Conservation (phyloP, 2,888 invertebrate species). For the Seira ritae region DNA sequence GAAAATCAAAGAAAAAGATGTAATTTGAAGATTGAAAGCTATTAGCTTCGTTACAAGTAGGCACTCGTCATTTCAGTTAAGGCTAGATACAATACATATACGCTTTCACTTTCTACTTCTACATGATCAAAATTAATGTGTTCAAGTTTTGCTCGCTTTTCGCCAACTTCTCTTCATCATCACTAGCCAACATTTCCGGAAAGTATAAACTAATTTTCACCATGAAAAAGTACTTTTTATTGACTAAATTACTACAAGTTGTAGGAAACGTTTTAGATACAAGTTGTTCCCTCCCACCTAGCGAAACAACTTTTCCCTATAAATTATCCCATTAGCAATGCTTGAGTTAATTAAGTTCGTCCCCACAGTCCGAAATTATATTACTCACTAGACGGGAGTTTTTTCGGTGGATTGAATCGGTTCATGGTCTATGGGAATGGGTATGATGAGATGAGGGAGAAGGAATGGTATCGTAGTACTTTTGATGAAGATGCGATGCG, state of each 20-base stretch:
- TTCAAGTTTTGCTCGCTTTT: not conserved
- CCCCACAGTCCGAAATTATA: constrained; percentile 11
- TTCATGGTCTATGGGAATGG: too few relatives aligned
- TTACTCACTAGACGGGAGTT: constrained; percentile 19
- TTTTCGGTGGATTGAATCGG: constrained; percentile 16
- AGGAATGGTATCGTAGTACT: too few relatives aligned
- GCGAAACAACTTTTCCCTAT: constrained; percentile 9
- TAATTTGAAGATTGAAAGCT: too few relatives aligned
- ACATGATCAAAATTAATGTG: not conserved
- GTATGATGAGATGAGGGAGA: too few relatives aligned
- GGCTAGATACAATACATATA: too few relatives aligned
- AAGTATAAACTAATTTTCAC: not conserved
- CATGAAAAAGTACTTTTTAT: not conserved
- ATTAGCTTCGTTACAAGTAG: constrained; percentile 46
- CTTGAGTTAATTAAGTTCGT: constrained; percentile 25
- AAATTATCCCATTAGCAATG: constrained; percentile 33
- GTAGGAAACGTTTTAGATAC: not conserved
- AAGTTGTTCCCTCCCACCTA: not conserved
- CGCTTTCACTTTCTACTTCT: not conserved
- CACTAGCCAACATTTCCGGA: not conserved
- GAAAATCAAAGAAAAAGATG: too few relatives aligned
- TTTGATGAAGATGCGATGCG: not conserved
- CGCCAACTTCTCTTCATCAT: not conserved
- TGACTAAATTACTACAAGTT: not conserved
- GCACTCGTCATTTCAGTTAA: constrained; percentile 58